These are phyloP conservation scores for Seladonia tumulorum DNA, from an alignment of 2,888 invertebrate genomes.

Conservation along the genomic window DNA sequence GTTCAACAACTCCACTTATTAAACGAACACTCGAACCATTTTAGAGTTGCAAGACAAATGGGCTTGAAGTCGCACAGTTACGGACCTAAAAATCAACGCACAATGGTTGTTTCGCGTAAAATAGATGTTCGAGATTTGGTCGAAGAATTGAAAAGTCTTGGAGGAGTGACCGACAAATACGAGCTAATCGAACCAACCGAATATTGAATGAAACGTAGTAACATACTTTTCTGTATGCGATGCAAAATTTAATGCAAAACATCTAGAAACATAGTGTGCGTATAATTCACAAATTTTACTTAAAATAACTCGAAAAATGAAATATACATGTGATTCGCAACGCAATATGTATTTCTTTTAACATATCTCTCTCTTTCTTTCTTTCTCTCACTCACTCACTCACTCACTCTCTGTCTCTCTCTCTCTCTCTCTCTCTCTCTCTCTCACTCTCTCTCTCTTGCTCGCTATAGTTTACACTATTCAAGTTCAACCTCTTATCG, in stretches of 20 bases:
- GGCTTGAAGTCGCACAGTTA: slow-evolving; percentile 85
- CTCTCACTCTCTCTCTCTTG: not conserved
- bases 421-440: not conserved
- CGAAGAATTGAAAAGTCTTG: slow-evolving; percentile 83
- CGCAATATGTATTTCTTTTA: not conserved
- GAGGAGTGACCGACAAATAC: slow-evolving; percentile 85
- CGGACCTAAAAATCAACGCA: slow-evolving; percentile 84
- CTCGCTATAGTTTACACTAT: not conserved
- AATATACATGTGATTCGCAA: slow-evolving; percentile 1
- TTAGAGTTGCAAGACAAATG: slow-evolving; percentile 83
- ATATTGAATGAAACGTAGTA: slow-evolving; percentile 8
- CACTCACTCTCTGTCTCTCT: not conserved
- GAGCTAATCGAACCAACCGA: slow-evolving; percentile 82
- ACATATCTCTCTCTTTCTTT: not conserved
- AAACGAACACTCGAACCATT: slow-evolving; percentile 43
- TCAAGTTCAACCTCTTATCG: not conserved
- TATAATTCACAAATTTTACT: not conserved
- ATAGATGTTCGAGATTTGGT: slow-evolving; percentile 84
- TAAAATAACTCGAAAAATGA: not conserved
- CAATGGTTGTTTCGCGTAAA: slow-evolving; percentile 85
- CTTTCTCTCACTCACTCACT: not conserved
- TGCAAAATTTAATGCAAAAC: slow-evolving; percentile 16
- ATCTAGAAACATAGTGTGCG: not conserved
- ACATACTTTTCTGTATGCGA: not conserved
- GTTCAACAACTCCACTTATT: not conserved